Base-by-base conservation (phyloP, 1,140 invertebrate genomes). In the Drosophila lacteicornis region DNA sequence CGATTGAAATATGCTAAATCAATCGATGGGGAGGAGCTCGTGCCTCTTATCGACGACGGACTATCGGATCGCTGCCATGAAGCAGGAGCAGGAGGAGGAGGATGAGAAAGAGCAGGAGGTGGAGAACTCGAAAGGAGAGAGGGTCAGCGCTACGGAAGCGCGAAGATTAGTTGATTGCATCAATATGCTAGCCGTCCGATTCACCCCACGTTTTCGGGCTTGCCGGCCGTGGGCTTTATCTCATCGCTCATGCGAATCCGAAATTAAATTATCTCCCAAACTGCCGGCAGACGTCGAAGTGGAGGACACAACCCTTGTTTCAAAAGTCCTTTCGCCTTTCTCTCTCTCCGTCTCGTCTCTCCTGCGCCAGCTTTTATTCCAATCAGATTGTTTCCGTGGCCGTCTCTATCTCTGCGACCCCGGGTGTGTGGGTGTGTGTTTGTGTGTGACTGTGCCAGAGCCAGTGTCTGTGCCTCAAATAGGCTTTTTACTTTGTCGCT, bases 81-180 rank as follows among this genome's bases (percentile, higher is more conserved):
- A 15, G 17, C 22, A 36, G 17, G 36, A 15, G 17, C 22, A 36
- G 17, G 49, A 36, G 30, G 22, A 12, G 36, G 36, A 38, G 22
- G 22, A 25, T 25, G 22, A 25, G 22, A 25, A 11, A 11, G 3
- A 33, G 5, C 17, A 38, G 33, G 12, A 9, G 12, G 13, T 4
- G 51, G 3, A 56, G 19, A 36, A 56, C 22, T 51, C 9, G 12
- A 13, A 33, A 22, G 19, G 5, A 43, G 46, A 43, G 67, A 76
- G 79, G 62, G 58, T 63, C 65, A 59, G 69, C 56, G 57, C 60
- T 45, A 66, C 51, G 80, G 75, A 81, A 92, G 91, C 91, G 91
- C 91, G 91, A 92, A 91, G 91, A 92, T 92, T 92, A 92, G 91
- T 79, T 92, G 91, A 92, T 92, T 92, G 91, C 91, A 78, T 86